phyloP scores from a whole-genome alignment of 2,888 invertebrate genomes.

The Ctenicera cuprea region DNA sequence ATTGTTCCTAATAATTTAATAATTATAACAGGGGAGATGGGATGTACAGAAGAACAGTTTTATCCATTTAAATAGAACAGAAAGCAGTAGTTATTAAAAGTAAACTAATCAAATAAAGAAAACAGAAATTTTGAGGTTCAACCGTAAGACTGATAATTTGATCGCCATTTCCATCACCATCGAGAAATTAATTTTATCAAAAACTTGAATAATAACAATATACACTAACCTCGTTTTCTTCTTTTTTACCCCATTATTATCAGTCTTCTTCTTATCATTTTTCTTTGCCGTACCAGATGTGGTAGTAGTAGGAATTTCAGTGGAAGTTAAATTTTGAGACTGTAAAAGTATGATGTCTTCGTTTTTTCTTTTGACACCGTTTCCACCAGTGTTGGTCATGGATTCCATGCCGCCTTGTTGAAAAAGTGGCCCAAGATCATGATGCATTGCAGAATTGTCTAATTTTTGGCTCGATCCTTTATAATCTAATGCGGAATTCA shows the following conservation, averaged over 20 bases:
- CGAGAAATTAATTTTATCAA: no score
- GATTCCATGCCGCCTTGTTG: constrained; percentile 63
- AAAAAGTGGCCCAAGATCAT: constrained; percentile 70
- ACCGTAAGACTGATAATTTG: no score
- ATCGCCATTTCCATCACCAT: no score
- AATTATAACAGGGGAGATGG: no score
- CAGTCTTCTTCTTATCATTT: constrained; percentile 87
- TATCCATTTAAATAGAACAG: no score
- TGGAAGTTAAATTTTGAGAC: constrained; percentile 72
- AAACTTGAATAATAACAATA: no score
- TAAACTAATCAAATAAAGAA: no score
- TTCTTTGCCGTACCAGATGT: constrained; percentile 74
- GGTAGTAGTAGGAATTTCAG: constrained; percentile 68
- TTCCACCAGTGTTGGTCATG: constrained; percentile 60
- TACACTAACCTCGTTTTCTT: constrained; percentile 89
- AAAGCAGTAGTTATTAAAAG: no score
- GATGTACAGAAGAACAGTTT: no score
- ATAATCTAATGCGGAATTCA: constrained; percentile 72
- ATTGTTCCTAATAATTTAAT: no score
- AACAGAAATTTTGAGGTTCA: no score
- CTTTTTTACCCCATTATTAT: constrained; percentile 92
- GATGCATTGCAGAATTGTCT: constrained; percentile 72
- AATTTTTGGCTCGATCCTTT: constrained; percentile 73
- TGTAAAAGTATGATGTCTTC: constrained; percentile 72
- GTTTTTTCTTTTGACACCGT: constrained; percentile 68